phyloP scores from a whole-genome alignment of 2,113 vertebrate species.

The Nerophis ophidion region DNA sequence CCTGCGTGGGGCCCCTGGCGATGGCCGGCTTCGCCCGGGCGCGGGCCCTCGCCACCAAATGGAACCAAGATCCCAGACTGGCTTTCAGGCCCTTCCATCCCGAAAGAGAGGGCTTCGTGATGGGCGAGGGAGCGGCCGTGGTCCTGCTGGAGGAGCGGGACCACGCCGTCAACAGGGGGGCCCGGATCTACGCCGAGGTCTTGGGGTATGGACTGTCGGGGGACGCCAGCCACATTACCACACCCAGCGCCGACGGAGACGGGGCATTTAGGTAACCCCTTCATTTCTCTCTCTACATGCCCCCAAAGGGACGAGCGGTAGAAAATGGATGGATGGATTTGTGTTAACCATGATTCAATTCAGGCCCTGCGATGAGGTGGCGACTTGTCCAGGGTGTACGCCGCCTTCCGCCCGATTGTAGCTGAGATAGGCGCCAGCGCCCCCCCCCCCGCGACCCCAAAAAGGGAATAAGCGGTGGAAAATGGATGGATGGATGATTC shows the following conservation, averaged over 20 bases:
- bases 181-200: conserved; percentile 88
- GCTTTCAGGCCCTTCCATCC: conserved; percentile 91
- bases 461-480: too few species aligned
- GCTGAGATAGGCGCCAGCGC: too few species aligned
- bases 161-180: conserved; percentile 76
- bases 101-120: conserved; percentile 90
- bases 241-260: conserved; percentile 85
- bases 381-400: too few species aligned
- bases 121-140: conserved; percentile 92
- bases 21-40: conserved; percentile 91
- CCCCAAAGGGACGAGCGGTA: too few species aligned
- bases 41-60: conserved; percentile 83
- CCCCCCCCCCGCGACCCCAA: too few species aligned
- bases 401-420: too few species aligned
- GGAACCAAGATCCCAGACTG: conserved; percentile 76
- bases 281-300: too few species aligned
- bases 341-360: too few species aligned
- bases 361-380: too few species aligned
- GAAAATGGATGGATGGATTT: too few species aligned
- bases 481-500: too few species aligned
- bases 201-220: conserved; percentile 93
- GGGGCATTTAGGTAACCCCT: conserved; percentile 86
- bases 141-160: conserved; percentile 83
- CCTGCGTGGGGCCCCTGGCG: conserved; percentile 83
- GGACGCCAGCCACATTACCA: conserved; percentile 93